Conservation (phyloP, 2,797 vertebrate species). For the Toxotes lorentzi region DNA sequence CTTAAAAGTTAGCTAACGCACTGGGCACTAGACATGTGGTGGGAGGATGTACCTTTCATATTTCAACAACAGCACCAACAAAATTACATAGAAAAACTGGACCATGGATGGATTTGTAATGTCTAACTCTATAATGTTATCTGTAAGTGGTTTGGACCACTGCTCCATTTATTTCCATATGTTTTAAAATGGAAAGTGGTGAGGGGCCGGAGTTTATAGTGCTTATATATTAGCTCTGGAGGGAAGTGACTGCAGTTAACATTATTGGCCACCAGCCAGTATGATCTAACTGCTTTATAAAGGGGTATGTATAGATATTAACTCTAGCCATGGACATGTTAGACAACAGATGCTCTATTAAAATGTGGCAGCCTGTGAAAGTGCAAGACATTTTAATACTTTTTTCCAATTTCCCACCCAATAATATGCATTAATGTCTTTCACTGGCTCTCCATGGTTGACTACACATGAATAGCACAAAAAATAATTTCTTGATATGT, state of each 20-base stretch:
- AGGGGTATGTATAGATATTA: constrained; percentile 23
- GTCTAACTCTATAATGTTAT: constrained; percentile 24
- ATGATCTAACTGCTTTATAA: constrained; percentile 32
- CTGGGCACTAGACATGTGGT: constrained; percentile 18
- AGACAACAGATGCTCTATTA: constrained; percentile 22
- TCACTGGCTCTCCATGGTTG: neutral
- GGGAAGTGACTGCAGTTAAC: constrained; percentile 35
- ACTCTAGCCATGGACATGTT: constrained; percentile 5
- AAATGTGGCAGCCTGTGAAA: neutral
- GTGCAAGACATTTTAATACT: neutral
- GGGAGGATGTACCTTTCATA: constrained; percentile 21
- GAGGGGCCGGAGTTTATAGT: constrained; percentile 45
- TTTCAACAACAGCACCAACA: constrained; percentile 21
- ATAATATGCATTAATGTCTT: neutral
- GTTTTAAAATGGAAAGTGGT: constrained; percentile 48
- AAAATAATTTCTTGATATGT: neutral
- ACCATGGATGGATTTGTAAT: constrained; percentile 15
- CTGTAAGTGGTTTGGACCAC: constrained; percentile 18
- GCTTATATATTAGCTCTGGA: constrained; percentile 43
- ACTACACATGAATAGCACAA: neutral
- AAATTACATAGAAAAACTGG: constrained; percentile 40
- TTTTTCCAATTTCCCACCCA: neutral
- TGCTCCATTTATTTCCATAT: constrained; percentile 41
- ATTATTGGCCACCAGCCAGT: constrained; percentile 40
- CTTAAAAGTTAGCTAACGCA: constrained; percentile 18